A percentile compares a stretch with the other conserved stretches of the same genome.
Conservation (phyloP, 2,888 invertebrate species). For the Rhopalosiphum nymphaeae region DNA sequence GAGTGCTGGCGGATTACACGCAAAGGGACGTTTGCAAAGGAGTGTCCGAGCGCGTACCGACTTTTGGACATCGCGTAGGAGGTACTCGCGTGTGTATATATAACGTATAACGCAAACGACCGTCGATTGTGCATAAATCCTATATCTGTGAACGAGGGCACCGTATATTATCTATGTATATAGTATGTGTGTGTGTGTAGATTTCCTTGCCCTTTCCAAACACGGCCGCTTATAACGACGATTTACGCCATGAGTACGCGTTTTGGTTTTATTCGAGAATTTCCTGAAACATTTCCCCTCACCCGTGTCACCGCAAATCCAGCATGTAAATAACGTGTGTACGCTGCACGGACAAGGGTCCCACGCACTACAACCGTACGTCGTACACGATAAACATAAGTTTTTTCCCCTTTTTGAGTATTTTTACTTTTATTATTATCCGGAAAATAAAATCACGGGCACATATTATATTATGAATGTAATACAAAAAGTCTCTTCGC, state of each 20-base stretch:
- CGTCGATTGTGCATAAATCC: constrained; percentile 53
- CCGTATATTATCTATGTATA: neutral
- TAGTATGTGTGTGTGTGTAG: neutral
- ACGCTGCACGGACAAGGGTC: neutral
- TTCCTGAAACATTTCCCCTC: neutral
- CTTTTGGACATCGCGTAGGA: constrained; percentile 62
- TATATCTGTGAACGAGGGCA: neutral
- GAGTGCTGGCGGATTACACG: constrained; percentile 38
- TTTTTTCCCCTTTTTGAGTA: neutral
- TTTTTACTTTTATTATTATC: constrained; percentile 28
- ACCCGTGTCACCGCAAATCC: neutral
- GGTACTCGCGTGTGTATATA: constrained; percentile 29
- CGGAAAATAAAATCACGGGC: constrained; percentile 1
- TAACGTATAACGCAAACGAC: constrained; percentile 1
- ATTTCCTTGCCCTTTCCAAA: neutral
- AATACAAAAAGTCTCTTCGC: neutral
- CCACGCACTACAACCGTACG: neutral
- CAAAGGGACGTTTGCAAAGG: constrained; percentile 63
- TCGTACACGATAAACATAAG: constrained; percentile 43
- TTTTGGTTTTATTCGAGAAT: neutral
- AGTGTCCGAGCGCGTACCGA: constrained; percentile 51
- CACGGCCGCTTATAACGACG: neutral
- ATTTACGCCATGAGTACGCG: neutral
- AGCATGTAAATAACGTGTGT: constrained; percentile 47
- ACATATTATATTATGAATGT: neutral